A percentile compares a stretch with the other conserved stretches of the same genome.
These are phyloP conservation scores for Eupeodes luniger DNA, from an alignment of 2,888 invertebrate species.

Conservation along the genomic window DNA sequence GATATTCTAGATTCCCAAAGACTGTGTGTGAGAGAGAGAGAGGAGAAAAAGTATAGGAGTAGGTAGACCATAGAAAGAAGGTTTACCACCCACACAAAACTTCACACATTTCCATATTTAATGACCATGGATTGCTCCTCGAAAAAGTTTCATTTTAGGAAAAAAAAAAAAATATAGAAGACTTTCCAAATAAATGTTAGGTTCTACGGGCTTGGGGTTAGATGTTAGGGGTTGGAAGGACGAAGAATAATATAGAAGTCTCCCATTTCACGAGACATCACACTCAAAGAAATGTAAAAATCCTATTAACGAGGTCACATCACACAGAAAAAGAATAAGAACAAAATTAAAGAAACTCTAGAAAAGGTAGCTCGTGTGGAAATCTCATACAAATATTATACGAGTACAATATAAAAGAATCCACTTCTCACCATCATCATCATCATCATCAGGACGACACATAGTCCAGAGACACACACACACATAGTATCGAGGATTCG, in stretches of 20 bases:
- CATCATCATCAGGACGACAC: conserved; percentile 19
- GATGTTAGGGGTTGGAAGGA: not conserved
- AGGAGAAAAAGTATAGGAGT: not conserved
- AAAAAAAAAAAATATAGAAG: not conserved
- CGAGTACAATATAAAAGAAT: conserved; percentile 33
- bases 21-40: not conserved
- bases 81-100: conserved; percentile 56
- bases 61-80: not conserved
- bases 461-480: not conserved
- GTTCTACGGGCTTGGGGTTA: not conserved
- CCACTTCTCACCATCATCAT: conserved; percentile 11
- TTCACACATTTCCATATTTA: conserved; percentile 76
- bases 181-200: conserved; percentile 13
- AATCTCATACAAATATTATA: conserved; percentile 34
- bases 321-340: conserved; percentile 28
- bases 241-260: conserved; percentile 33
- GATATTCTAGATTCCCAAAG: not conserved
- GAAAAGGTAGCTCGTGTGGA: conserved; percentile 72
- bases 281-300: conserved; percentile 61
- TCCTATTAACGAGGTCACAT: conserved; percentile 73
- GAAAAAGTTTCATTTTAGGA: conserved; percentile 48
- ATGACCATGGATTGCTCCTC: conserved; percentile 66
- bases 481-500: conserved; percentile 36
- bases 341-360: not conserved
- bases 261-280: conserved; percentile 62